Evolutionary conservation across 2,797 vertebrate genomes (phyloP).

Genomic region (Melanotaenia parkinsoni): DNA sequence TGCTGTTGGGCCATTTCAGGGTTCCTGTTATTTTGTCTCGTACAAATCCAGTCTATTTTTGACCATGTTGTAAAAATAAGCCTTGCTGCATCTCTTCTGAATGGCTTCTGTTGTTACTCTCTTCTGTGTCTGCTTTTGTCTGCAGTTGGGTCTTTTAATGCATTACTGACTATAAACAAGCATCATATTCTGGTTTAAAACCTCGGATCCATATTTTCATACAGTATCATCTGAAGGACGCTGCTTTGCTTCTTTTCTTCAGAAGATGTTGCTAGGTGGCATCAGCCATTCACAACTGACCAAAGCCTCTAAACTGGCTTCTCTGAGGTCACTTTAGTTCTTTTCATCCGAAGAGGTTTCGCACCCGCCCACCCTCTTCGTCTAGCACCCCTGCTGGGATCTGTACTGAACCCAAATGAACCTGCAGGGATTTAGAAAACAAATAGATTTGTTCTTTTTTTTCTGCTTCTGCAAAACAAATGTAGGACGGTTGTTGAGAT

Average conservation of each 20-base stretch:
- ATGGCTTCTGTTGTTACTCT: background rate
- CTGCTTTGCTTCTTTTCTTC: background rate
- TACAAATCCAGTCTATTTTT: background rate
- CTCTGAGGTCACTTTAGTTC: slow-evolving; percentile 51
- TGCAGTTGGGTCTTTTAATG: too few species aligned
- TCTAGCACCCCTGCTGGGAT: slow-evolving; percentile 71
- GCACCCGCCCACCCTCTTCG: slow-evolving; percentile 52
- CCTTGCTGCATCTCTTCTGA: background rate
- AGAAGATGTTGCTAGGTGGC: slow-evolving; percentile 49
- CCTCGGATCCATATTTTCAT: background rate
- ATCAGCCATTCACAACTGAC: slow-evolving; percentile 27
- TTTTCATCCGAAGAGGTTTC: slow-evolving; percentile 48
- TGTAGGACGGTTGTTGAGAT: background rate
- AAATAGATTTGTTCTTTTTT: slow-evolving; percentile 24
- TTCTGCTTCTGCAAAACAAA: slow-evolving; percentile 11
- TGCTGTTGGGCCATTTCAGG: background rate
- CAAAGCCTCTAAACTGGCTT: slow-evolving; percentile 23
- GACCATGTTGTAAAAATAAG: background rate
- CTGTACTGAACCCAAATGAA: slow-evolving; percentile 60
- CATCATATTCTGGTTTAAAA: slow-evolving; percentile 1
- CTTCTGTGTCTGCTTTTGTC: background rate
- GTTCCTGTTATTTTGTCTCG: background rate
- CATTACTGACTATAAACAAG: background rate
- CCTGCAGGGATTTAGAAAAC: slow-evolving; percentile 40
- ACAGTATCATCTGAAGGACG: slow-evolving; percentile 15